Base-by-base conservation (phyloP, 2,888 invertebrate genomes). In the Aplocera efformata region DNA sequence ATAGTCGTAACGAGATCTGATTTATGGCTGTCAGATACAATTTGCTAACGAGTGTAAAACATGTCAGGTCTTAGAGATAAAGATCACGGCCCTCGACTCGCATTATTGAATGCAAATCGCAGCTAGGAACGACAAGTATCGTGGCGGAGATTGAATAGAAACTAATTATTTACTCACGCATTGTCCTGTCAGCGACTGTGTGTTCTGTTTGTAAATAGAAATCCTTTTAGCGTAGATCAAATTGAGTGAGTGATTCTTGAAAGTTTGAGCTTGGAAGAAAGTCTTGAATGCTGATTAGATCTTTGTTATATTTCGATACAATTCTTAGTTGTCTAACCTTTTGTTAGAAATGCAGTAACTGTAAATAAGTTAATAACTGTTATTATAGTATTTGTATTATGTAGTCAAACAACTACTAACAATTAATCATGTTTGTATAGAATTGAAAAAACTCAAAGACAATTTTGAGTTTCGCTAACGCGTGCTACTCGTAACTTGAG, bases 21-120 rank as follows among this genome's bases (percentile, higher is more conserved):
- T 77, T 79, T 71, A 71, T 67, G 65, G 66, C 69, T 72, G 81
- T 75, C 79, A 72, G 71, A 75, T 75, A 68, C 75, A 81, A 82
- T 84, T 81, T 81, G 79, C 77, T 79, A 81, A 79, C 78, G 72
- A 78, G 74, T 79, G 77, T 71, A 72, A 72, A 74, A 73, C 75
- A 72, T 72, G 75, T 73, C 75, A 69, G 71, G 66, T 71, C 59
- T 71, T 54, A 57, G 40, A 59, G 81, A 83, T 83, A 82, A 72
- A 74, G 75, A 83, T 83, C 80, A 65, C 47, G 69, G 68, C 64
- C 67, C 56, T 56, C 63, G 52, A 61, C 58, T 63, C 53, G 63
- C 68, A 67, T 72, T 78, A 82, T 80, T 80, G 74, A 80, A 82
- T 80, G 76, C 73, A 80, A 82, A 83, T 80, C 72, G 68, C 62